Conservation (phyloP, 2,888 invertebrate genomes). For the Microctonus brassicae region DNA sequence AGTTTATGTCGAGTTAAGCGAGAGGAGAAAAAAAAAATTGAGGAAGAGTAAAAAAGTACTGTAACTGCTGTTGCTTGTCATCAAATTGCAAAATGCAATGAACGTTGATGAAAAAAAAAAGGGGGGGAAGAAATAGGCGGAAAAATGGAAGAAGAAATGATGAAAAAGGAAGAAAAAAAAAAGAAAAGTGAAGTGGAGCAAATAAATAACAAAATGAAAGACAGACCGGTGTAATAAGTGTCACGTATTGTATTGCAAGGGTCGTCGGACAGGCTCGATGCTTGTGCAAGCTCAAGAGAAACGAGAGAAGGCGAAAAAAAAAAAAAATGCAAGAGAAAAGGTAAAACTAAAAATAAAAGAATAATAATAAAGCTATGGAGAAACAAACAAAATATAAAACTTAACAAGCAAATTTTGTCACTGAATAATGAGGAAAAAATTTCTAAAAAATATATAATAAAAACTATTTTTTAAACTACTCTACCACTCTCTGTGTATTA, state of each 20-base stretch:
- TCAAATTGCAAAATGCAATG: neutral
- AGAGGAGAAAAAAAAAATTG: neutral
- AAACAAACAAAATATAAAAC: neutral
- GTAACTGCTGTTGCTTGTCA: neutral
- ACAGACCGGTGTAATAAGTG: slow-evolving; percentile 1
- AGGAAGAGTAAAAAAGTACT: neutral
- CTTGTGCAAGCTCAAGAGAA: neutral
- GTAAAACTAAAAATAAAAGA: neutral
- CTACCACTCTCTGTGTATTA: neutral
- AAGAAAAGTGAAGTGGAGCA: neutral
- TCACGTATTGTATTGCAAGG: slow-evolving; percentile 1
- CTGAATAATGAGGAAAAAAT: neutral
- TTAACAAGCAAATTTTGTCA: too few species aligned
- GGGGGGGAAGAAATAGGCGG: neutral
- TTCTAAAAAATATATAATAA: neutral
- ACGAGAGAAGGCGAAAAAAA: neutral
- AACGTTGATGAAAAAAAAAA: neutral
- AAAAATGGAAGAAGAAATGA: neutral
- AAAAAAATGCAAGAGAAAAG: neutral
- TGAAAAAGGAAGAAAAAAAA: neutral
- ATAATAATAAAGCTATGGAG: neutral
- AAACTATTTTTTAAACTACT: neutral
- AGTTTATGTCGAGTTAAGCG: neutral
- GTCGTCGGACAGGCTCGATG: neutral
- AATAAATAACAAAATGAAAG: slow-evolving; percentile 1